A percentile compares a stretch with the other conserved stretches of the same genome.
Conservation (phyloP, 2,113 vertebrate species). For the Apodemus speciosus region DNA sequence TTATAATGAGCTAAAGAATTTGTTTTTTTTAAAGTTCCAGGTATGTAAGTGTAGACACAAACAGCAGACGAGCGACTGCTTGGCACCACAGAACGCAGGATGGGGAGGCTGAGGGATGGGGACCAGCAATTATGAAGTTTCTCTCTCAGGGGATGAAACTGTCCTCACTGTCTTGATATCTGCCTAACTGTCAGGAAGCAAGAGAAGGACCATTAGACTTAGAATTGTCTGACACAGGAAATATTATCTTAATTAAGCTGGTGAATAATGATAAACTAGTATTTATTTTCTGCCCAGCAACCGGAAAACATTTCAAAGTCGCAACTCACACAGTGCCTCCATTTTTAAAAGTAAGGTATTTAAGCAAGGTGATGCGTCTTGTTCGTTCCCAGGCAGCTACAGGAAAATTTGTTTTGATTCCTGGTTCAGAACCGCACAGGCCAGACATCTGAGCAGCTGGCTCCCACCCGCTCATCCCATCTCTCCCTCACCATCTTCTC, state of each 20-base stretch:
- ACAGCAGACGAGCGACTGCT: background rate
- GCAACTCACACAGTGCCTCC: background rate
- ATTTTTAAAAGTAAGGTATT: constrained; percentile 18
- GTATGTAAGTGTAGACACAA: background rate
- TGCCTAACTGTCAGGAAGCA: background rate
- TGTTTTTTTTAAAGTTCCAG: background rate
- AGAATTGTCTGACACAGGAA: background rate
- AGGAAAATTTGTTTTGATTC: constrained; percentile 32
- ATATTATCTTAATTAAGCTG: background rate
- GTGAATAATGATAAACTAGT: background rate
- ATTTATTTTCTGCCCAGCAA: background rate
- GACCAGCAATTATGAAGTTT: background rate
- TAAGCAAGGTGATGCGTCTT: background rate
- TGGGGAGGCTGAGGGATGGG: background rate
- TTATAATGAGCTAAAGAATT: background rate
- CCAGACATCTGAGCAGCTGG: background rate
- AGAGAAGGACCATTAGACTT: background rate
- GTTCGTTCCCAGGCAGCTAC: background rate
- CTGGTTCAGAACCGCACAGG: background rate
- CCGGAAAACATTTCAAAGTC: constrained; percentile 20
- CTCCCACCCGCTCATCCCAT: background rate
- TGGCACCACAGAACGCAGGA: background rate
- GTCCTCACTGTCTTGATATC: background rate
- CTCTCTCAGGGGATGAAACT: background rate
- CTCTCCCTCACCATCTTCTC: background rate